phyloP scores from a whole-genome alignment of 2,888 invertebrate genomes.

The Drosophila nigricruria region DNA sequence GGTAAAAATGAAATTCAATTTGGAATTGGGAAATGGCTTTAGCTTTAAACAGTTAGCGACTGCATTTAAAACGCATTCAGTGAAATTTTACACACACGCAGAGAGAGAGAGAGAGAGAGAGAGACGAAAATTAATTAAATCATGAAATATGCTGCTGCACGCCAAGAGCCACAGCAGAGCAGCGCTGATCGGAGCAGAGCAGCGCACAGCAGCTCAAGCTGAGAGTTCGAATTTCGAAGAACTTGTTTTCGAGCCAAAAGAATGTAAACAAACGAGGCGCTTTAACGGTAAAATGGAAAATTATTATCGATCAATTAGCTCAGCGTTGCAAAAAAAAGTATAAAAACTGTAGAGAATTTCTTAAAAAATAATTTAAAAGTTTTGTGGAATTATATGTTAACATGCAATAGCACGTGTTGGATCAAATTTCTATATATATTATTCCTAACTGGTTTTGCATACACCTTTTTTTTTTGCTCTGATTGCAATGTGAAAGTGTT shows the following conservation, averaged over 20 bases:
- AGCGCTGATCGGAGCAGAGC: constrained; percentile 1
- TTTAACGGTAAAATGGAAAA: constrained; percentile 82
- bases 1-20: constrained; percentile 4
- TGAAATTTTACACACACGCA: constrained; percentile 61
- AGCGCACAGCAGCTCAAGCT: constrained; percentile 1
- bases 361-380: constrained; percentile 14
- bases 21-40: constrained; percentile 16
- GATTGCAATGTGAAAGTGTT: constrained; percentile 76
- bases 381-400: constrained; percentile 27
- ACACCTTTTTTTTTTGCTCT: constrained; percentile 58
- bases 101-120: constrained; percentile 10
- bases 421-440: constrained; percentile 8
- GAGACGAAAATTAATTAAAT: constrained; percentile 72
- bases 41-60: constrained; percentile 64
- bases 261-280: constrained; percentile 81
- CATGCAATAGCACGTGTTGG: constrained; percentile 51
- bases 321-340: constrained; percentile 65
- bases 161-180: constrained; percentile 30
- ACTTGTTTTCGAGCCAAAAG: constrained; percentile 70
- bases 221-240: constrained; percentile 63
- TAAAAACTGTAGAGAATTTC: not conserved
- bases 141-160: constrained; percentile 73
- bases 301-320: constrained; percentile 82
- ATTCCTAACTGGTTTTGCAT: constrained; percentile 38
- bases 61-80: constrained; percentile 58